phyloP scores from a whole-genome alignment of 2,113 vertebrate species.

The Scomber japonicus region DNA sequence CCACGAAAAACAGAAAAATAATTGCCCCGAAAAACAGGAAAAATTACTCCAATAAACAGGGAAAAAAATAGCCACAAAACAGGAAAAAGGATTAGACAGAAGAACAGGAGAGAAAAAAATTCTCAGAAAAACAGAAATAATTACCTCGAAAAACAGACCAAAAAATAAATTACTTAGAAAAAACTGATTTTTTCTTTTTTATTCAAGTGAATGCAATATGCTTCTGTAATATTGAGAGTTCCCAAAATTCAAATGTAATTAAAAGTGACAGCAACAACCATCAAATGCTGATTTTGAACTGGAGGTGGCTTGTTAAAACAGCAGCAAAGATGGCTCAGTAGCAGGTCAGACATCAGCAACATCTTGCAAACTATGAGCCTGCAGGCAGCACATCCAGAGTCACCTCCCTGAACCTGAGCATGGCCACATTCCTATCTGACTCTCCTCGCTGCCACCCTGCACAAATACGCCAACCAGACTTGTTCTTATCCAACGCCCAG shows the following conservation, averaged over 20 bases:
- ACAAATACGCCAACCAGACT: conserved; percentile 32
- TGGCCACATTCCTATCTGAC: conserved; percentile 44
- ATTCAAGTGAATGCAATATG: no score
- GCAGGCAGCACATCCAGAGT: conserved; percentile 29
- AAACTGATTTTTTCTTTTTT: no score
- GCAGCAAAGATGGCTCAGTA: not conserved
- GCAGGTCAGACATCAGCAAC: not conserved
- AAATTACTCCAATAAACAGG: no score
- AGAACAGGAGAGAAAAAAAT: no score
- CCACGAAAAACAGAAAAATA: no score
- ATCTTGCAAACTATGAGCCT: not conserved
- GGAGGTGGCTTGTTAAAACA: not conserved
- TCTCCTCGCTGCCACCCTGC: conserved; percentile 39
- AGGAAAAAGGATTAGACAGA: no score
- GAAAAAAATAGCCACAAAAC: no score
- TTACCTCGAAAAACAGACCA: no score
- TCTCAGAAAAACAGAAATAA: no score
- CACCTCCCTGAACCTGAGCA: conserved; percentile 30
- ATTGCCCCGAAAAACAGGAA: no score
- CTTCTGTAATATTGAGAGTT: not conserved
- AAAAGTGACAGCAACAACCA: not conserved
- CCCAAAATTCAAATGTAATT: not conserved
- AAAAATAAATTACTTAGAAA: no score
- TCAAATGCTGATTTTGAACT: not conserved
- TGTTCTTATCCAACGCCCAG: conserved; percentile 33